These are phyloP conservation scores for Pardalotus punctatus DNA, from an alignment of 2,113 vertebrate genomes.

Conservation along the genomic window DNA sequence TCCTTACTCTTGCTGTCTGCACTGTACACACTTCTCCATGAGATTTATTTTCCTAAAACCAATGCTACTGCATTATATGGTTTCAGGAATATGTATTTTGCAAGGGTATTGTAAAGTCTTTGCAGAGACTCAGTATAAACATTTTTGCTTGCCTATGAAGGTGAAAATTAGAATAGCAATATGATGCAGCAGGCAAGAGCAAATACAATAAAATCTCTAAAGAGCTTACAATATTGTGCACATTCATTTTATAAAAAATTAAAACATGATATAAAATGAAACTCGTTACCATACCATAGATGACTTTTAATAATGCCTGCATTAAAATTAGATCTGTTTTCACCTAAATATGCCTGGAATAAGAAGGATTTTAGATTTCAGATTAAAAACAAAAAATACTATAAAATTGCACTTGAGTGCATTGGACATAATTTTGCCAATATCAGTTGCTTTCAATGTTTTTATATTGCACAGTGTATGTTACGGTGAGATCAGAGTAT, in stretches of 20 bases:
- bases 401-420: slow-evolving; percentile 14
- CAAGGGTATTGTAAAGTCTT: not conserved
- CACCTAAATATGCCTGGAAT: not conserved
- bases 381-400: not conserved
- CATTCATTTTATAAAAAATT: not conserved
- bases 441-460: not conserved
- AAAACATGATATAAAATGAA: not conserved
- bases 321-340: slow-evolving; percentile 40
- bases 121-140: not conserved
- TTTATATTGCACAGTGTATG: not conserved
- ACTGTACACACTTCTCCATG: not conserved
- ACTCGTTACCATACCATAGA: not conserved
- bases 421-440: not conserved
- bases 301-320: not conserved
- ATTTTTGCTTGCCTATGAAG: not conserved
- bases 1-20: not conserved
- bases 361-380: slow-evolving; percentile 32
- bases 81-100: not conserved
- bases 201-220: not conserved
- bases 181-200: not conserved
- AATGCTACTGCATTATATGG: not conserved
- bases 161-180: not conserved
- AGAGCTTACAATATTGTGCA: not conserved
- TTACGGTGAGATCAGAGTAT: not conserved
- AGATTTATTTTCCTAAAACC: not conserved